A percentile compares a stretch with the other conserved stretches of the same genome.
Evolutionary conservation across 2,888 invertebrate species (phyloP).

Genomic region (Stenchaetothrips biformis): DNA sequence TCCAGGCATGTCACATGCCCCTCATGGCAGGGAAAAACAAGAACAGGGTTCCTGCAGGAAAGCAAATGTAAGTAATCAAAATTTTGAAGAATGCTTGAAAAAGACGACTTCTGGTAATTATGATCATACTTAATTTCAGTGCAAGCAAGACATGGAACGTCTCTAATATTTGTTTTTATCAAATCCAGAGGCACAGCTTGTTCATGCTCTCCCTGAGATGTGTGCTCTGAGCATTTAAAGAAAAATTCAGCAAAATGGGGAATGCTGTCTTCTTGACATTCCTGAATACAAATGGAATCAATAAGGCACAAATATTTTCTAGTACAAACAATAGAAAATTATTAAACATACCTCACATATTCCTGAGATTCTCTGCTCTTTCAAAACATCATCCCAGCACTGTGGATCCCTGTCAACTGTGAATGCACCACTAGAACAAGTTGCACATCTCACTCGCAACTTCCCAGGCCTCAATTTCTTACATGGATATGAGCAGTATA

Average conservation of each 20-base stretch:
- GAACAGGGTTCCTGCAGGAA: constrained; percentile 58
- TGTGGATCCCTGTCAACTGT: constrained; percentile 74
- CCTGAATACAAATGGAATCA: background rate
- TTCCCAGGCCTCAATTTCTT: constrained; percentile 65
- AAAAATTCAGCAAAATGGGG: constrained; percentile 59
- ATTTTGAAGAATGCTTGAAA: constrained; percentile 18
- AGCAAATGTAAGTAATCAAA: no score
- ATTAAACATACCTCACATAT: constrained; percentile 54
- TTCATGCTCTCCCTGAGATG: constrained; percentile 64
- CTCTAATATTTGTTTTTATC: constrained; percentile 60
- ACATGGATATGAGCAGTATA: constrained; percentile 61
- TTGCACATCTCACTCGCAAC: constrained; percentile 66
- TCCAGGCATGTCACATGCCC: constrained; percentile 76
- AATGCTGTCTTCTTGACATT: background rate
- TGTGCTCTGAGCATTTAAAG: constrained; percentile 72
- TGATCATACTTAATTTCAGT: constrained; percentile 58
- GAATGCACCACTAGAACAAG: constrained; percentile 72
- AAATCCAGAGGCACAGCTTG: constrained; percentile 65
- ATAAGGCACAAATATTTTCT: background rate
- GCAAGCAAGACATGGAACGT: constrained; percentile 70
- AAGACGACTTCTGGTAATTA: background rate
- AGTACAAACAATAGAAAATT: no score
- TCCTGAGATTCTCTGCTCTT: constrained; percentile 59
- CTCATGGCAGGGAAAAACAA: constrained; percentile 70
- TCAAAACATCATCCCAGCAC: constrained; percentile 73